Evolutionary conservation across 2,888 invertebrate genomes (phyloP).

Genomic region (Agrotis exclamationis): DNA sequence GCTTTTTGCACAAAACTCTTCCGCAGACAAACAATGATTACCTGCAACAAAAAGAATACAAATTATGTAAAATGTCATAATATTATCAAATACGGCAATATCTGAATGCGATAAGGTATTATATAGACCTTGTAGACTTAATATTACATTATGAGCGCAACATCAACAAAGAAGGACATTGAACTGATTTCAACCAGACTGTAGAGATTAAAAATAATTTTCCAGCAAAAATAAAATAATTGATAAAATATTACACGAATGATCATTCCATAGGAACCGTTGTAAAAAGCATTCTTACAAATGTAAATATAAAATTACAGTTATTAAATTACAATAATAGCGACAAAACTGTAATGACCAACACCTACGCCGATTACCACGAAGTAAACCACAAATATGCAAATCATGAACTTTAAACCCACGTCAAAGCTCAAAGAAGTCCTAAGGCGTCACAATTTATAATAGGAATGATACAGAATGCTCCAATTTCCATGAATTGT

Average conservation of each 20-base stretch:
- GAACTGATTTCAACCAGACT: constrained; percentile 34
- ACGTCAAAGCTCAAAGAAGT: constrained; percentile 21
- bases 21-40: constrained; percentile 52
- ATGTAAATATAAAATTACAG: constrained; percentile 3
- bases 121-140: constrained; percentile 31
- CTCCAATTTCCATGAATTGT: constrained; percentile 48
- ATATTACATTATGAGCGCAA: constrained; percentile 39
- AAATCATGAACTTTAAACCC: constrained; percentile 27
- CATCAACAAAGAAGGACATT: constrained; percentile 53
- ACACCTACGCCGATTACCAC: constrained; percentile 18
- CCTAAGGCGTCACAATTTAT: constrained; percentile 31
- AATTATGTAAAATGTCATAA: constrained; percentile 30
- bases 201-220: constrained; percentile 35
- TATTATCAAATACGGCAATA: constrained; percentile 29
- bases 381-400: constrained; percentile 48
- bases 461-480: constrained; percentile 48
- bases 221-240: constrained; percentile 21
- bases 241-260: neutral
- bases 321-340: constrained; percentile 18
- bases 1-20: neutral
- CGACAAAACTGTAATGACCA: neutral
- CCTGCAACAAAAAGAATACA: constrained; percentile 70
- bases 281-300: neutral
- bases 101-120: constrained; percentile 41
- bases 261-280: constrained; percentile 1